phyloP scores from a whole-genome alignment of 2,888 invertebrate species.

The Lacanobia wlatinum region DNA sequence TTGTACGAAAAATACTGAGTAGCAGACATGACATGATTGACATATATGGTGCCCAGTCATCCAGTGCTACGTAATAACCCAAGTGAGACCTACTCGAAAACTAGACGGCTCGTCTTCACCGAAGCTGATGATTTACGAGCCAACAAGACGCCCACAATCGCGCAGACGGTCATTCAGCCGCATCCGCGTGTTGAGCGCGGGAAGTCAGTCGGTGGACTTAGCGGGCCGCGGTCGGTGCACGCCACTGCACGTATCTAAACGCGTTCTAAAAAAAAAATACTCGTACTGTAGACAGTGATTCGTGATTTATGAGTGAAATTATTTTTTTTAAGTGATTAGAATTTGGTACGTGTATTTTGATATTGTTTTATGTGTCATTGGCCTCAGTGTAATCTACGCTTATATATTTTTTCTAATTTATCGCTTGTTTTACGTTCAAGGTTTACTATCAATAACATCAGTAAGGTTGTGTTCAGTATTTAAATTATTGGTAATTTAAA shows the following conservation, averaged over 20 bases:
- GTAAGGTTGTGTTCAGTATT: slow-evolving; percentile 39
- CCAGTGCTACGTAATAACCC: slow-evolving; percentile 54
- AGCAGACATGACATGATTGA: slow-evolving; percentile 28
- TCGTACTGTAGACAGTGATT: slow-evolving; percentile 55
- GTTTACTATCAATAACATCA: slow-evolving; percentile 39
- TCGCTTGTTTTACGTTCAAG: slow-evolving; percentile 43
- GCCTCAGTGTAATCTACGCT: slow-evolving; percentile 25
- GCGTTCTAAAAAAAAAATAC: slow-evolving; percentile 58
- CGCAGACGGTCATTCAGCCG: slow-evolving; percentile 63
- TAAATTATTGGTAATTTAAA: slow-evolving; percentile 39
- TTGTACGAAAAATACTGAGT: slow-evolving; percentile 20
- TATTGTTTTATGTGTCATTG: slow-evolving; percentile 42
- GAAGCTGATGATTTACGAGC: slow-evolving; percentile 62
- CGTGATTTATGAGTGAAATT: slow-evolving; percentile 63
- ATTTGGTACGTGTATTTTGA: slow-evolving; percentile 63
- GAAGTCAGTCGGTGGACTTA: slow-evolving; percentile 67
- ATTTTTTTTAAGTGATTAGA: slow-evolving; percentile 59
- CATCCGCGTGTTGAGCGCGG: slow-evolving; percentile 63
- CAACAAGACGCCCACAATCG: slow-evolving; percentile 62
- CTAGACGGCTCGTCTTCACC: slow-evolving; percentile 63
- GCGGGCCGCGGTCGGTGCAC: slow-evolving; percentile 67
- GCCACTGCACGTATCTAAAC: slow-evolving; percentile 53
- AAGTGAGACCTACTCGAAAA: slow-evolving; percentile 46
- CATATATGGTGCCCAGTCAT: slow-evolving; percentile 35
- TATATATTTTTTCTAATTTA: slow-evolving; percentile 20